Percentiles rank a stretch among this genome's conserved stretches.
Evolutionary conservation across 2,113 vertebrate species (phyloP).

Genomic region (Rhinichthys klamathensis): DNA sequence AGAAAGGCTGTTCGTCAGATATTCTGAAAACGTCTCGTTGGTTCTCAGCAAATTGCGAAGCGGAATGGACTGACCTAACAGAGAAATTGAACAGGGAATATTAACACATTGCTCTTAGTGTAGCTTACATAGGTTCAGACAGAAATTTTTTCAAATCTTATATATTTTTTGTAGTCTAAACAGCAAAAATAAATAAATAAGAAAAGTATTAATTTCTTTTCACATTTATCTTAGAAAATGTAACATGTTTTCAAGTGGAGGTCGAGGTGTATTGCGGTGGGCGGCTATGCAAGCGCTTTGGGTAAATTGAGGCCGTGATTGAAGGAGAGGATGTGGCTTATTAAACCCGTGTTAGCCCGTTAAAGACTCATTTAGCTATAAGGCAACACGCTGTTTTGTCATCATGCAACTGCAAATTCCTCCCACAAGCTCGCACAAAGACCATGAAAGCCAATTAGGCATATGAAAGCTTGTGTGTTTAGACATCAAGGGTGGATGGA

Average conservation of each 20-base stretch:
- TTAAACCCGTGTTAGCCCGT: constrained; percentile 51
- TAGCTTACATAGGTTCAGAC: background rate
- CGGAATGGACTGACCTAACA: constrained; percentile 63
- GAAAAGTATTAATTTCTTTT: background rate
- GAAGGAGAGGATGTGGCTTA: constrained; percentile 46
- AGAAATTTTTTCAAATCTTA: background rate
- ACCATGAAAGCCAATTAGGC: constrained; percentile 44
- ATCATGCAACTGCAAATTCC: constrained; percentile 11
- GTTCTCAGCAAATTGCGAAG: constrained; percentile 67
- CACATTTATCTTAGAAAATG: background rate
- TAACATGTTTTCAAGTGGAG: background rate
- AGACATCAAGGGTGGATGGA: background rate
- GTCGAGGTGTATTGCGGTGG: background rate
- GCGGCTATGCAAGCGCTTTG: background rate
- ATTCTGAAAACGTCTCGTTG: constrained; percentile 70
- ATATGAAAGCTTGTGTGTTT: background rate
- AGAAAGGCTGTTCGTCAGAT: constrained; percentile 64
- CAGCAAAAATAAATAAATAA: background rate
- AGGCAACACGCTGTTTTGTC: constrained; percentile 41
- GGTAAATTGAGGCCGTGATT: constrained; percentile 33
- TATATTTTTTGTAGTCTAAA: background rate
- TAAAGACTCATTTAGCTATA: constrained; percentile 46
- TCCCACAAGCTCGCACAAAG: constrained; percentile 3
- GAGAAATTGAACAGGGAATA: background rate
- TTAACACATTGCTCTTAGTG: background rate